Evolutionary conservation across 2,113 vertebrate species (phyloP), one percentile per base, ranked within the genome.

Genomic region (Protomyctophum bolini): DNA sequence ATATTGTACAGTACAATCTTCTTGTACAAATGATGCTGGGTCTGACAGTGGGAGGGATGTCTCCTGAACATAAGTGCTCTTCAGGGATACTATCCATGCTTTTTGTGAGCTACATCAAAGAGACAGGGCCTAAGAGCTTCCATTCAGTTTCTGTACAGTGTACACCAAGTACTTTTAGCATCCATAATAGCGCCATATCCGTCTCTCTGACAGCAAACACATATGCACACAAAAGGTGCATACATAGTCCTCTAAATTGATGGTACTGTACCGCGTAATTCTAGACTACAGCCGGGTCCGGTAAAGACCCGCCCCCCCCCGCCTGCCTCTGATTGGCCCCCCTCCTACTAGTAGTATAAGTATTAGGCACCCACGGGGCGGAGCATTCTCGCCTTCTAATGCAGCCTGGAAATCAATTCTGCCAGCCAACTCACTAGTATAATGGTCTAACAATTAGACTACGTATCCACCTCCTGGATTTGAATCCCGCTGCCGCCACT

Each of bases 61-160:
- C 71, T 73, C 63, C 61, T 29, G 70, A 70, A 52, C 77, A 56
- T 73, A 78, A 88, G 76, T 79, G 83, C 84, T 83, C 83, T 86
- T 88, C 66, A 72, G 79, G 79, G 83, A 82, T 70, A 49, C 68
- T 45, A 67, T 84, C 49, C 65, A 66, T 83, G 77, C 81, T 83
- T 84, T 89, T 76, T 76, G 75, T 83, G 85, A 51, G 12, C 60
- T 72, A 70, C 80, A 87, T 86, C 77, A 90, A 86, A 83, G 79
- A 73, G 70, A 70, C 58, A 52, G 55, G 68, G 64, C 65, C 63
- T 46, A 82, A 87, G 81, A 74, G 85, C 80, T n/a, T 62, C 66
- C 56, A 83, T 86, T 80, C 75, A 59, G 76, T 41, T 52, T 59
- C 57, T 72, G 63, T 79, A 76, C 65, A 61, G 59, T 72, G 63